Conservation (phyloP, 2,888 invertebrate species). For the Gonocerus acuteangulatus region DNA sequence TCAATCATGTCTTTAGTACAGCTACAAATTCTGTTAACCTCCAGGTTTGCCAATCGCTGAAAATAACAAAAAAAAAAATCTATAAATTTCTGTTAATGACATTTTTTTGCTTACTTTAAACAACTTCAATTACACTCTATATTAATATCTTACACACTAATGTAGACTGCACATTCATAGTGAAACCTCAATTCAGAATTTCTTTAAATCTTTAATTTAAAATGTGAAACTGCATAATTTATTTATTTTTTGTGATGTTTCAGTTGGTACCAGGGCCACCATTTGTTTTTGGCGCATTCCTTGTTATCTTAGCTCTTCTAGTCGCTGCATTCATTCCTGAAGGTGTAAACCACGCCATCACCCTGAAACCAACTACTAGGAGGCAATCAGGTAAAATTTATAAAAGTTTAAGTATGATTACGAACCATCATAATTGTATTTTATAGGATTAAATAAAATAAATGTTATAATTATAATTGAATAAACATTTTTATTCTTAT, state of each 20-base stretch:
- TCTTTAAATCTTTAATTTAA: too few relatives aligned
- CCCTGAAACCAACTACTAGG: slow-evolving; percentile 41
- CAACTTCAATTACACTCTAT: too few relatives aligned
- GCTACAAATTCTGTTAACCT: too few relatives aligned
- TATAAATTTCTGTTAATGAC: too few relatives aligned
- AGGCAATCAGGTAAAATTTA: slow-evolving; percentile 51
- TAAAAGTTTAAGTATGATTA: background rate
- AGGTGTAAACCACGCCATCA: slow-evolving; percentile 47
- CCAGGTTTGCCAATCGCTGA: too few relatives aligned
- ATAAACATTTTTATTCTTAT: too few relatives aligned
- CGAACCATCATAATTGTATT: background rate
- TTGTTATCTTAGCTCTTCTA: slow-evolving; percentile 90
- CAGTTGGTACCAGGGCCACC: slow-evolving; percentile 93
- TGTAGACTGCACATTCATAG: too few relatives aligned
- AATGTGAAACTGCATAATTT: background rate
- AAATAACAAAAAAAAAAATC: too few relatives aligned
- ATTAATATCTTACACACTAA: too few relatives aligned
- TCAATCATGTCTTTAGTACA: too few relatives aligned
- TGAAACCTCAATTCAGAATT: too few relatives aligned
- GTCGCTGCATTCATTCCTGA: slow-evolving; percentile 84
- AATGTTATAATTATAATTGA: background rate
- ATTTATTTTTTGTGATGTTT: background rate
- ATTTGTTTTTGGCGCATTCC: slow-evolving; percentile 92
- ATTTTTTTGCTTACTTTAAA: too few relatives aligned
- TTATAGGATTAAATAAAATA: background rate